A percentile compares a stretch with the other conserved stretches of the same genome.
phyloP scores from a whole-genome alignment of 2,888 invertebrate species.

The Agrochola lychnidis region DNA sequence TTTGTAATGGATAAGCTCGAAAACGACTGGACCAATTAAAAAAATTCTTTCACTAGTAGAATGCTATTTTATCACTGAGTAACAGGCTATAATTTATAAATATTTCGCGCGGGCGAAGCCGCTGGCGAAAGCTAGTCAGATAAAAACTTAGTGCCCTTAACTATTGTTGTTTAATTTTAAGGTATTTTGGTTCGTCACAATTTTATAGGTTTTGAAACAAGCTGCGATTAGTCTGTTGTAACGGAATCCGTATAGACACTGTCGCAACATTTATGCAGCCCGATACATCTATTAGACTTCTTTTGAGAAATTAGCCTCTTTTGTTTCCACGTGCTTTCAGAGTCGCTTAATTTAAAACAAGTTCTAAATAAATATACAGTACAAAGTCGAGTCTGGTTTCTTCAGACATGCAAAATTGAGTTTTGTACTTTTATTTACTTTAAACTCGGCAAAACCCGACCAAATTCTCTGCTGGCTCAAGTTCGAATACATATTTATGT shows the following conservation, averaged over 20 bases:
- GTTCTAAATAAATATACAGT: constrained; percentile 6
- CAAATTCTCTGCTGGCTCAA: constrained; percentile 10
- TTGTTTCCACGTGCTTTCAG: background rate
- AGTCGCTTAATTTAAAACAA: too few relatives aligned
- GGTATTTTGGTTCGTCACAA: background rate
- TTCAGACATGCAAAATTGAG: background rate
- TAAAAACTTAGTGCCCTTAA: background rate
- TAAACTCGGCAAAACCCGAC: background rate
- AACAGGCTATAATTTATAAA: too few relatives aligned
- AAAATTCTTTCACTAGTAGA: too few relatives aligned
- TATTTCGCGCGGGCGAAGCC: too few relatives aligned
- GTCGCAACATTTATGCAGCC: background rate
- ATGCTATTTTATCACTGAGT: too few relatives aligned
- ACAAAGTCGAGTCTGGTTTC: constrained; percentile 1
- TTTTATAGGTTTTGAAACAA: background rate
- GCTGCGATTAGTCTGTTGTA: background rate
- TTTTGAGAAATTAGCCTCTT: background rate
- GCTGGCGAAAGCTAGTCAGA: too few relatives aligned
- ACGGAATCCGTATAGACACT: background rate
- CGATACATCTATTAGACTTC: background rate
- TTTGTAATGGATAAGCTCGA: too few relatives aligned
- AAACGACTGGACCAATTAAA: too few relatives aligned
- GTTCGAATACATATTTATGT: constrained; percentile 21
- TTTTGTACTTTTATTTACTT: background rate
- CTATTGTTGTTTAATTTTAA: background rate